Evolutionary conservation across 2,797 vertebrate species (phyloP).

Genomic region (Cetoscarus ocellatus): DNA sequence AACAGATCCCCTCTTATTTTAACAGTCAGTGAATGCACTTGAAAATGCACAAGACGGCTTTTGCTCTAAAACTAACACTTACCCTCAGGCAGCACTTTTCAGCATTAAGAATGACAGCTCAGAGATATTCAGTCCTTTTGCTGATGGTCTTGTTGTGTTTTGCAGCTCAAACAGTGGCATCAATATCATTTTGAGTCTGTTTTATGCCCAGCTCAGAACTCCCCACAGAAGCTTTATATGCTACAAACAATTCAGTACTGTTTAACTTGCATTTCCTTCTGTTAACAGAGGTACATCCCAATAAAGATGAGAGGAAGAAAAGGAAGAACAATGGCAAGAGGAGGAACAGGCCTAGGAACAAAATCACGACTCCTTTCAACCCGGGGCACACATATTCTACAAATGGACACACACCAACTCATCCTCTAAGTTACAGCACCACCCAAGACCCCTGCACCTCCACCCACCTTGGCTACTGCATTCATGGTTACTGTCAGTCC

Average conservation of each 20-base stretch:
- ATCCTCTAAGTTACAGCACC: conserved; percentile 46
- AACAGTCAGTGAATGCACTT: no score
- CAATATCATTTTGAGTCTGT: no score
- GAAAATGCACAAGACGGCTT: no score
- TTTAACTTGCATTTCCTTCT: conserved; percentile 28
- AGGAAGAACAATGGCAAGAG: conserved; percentile 65
- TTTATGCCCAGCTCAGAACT: no score
- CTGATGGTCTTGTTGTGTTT: no score
- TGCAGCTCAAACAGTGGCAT: no score
- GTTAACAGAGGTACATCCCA: conserved; percentile 37
- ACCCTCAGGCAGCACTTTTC: no score
- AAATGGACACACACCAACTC: conserved; percentile 32
- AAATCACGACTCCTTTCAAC: conserved; percentile 61
- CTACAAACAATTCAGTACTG: not conserved
- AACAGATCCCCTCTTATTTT: no score
- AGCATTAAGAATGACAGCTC: no score
- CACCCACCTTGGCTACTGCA: conserved; percentile 82
- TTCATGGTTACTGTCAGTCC: conserved; percentile 84
- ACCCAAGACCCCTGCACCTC: conserved; percentile 79
- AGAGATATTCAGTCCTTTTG: no score
- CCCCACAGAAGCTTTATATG: no score
- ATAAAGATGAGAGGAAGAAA: conserved; percentile 55
- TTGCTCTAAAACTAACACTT: no score
- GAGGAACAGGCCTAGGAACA: conserved; percentile 60
- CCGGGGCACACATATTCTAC: conserved; percentile 48